Conservation (phyloP, 1,140 invertebrate genomes). For the Drosophila asahinai region DNA sequence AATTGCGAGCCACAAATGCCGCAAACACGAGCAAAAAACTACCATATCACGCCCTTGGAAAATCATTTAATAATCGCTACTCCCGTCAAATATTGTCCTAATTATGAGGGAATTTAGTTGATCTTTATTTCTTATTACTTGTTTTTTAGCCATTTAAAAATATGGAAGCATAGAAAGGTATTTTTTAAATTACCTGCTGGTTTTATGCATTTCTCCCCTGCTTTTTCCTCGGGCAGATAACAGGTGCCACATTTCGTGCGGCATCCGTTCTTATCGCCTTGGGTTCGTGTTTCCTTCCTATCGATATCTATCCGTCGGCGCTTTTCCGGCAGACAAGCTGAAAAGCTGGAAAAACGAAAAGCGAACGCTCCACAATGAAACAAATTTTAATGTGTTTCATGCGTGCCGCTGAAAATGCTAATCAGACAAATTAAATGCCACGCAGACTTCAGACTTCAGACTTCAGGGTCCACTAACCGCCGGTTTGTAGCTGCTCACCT, state of each 20-base stretch:
- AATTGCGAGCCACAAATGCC: slow-evolving; percentile 32
- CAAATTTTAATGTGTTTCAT: slow-evolving; percentile 80
- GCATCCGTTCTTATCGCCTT: slow-evolving; percentile 28
- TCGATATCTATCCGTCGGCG: slow-evolving; percentile 38
- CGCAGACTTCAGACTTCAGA: slow-evolving; percentile 46
- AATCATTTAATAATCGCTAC: slow-evolving; percentile 24
- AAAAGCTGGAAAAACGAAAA: slow-evolving; percentile 14
- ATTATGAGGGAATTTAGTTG: slow-evolving; percentile 9
- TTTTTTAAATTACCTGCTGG: neutral
- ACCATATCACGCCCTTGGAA: neutral
- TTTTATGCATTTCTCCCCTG: slow-evolving; percentile 10
- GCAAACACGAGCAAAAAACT: slow-evolving; percentile 13
- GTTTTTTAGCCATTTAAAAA: neutral
- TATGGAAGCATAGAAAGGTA: no score
- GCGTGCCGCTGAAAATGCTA: slow-evolving; percentile 82
- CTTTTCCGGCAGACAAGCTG: slow-evolving; percentile 40
- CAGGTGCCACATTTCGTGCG: slow-evolving; percentile 37
- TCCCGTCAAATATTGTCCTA: slow-evolving; percentile 24
- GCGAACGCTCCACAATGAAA: slow-evolving; percentile 33
- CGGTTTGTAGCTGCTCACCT: slow-evolving; percentile 37
- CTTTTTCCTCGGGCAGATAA: slow-evolving; percentile 12
- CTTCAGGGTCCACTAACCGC: slow-evolving; percentile 47
- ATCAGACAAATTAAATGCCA: slow-evolving; percentile 83
- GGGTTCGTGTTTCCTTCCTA: slow-evolving; percentile 39
- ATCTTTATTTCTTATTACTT: no score